Evolutionary conservation across 2,113 vertebrate genomes (phyloP).

Genomic region (Miniopterus natalensis): DNA sequence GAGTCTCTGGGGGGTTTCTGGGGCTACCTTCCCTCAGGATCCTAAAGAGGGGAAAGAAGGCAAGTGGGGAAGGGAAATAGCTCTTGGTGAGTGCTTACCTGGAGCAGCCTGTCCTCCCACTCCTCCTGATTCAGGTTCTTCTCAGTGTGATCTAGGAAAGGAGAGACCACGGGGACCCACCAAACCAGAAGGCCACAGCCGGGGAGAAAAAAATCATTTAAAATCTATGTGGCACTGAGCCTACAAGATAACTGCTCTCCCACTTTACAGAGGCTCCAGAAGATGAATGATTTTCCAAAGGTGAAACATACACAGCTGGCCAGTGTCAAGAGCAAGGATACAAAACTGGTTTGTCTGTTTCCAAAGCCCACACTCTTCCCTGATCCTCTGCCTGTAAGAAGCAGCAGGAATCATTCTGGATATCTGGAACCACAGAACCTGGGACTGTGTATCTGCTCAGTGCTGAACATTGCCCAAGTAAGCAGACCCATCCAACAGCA

Average conservation of each 20-base stretch:
- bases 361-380: background rate
- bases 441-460: background rate
- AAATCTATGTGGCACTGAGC: background rate
- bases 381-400: background rate
- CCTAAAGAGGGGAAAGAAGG: background rate
- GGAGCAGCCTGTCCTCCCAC: constrained; percentile 58
- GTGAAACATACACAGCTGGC: background rate
- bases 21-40: too few species aligned
- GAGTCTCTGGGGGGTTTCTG: too few species aligned
- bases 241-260: background rate
- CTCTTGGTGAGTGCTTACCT: background rate
- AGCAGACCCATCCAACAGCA: background rate
- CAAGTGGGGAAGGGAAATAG: background rate
- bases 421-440: background rate
- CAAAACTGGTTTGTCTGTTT: background rate
- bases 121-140: background rate
- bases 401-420: background rate
- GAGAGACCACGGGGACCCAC: background rate
- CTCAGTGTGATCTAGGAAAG: constrained; percentile 39
- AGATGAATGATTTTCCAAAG: background rate
- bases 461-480: too few species aligned
- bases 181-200: background rate
- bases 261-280: background rate
- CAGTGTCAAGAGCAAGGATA: background rate
- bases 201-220: background rate